Base-by-base conservation (phyloP, 1,140 invertebrate genomes). In the Fopius arisanus region DNA sequence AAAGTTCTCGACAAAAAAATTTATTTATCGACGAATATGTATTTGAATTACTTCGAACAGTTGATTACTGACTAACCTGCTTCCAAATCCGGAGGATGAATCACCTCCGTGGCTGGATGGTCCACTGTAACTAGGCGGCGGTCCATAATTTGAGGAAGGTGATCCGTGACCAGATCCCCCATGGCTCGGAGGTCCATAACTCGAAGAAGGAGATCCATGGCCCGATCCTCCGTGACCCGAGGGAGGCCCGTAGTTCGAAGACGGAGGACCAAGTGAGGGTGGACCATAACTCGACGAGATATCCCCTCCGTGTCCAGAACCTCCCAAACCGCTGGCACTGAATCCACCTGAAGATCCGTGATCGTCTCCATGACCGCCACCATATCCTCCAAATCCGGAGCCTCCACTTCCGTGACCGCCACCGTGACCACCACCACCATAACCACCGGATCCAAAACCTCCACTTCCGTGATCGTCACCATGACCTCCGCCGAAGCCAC, bases 361-460 rank as follows among this genome's bases (percentile, higher is more conserved):
- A 54, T 23, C 0, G 75, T 73, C 12, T n/a, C 12, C 31, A 48
- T 40, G 41, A 12, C 63, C 65, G 14, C 65, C 73, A 12, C 72
- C 73, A 48, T 54, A 71, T 21, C 73, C 75, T 7, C 68, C 69
- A 7, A 72, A 72, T 3, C 69, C 66, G 48, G 76, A 77, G 28
- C 72, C 70, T 10, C 73, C 70, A 40, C 73, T 73, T 16, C 69
- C 70, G 23, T 29, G 19, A 59, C 72, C 76, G 23, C 74, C 74
- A n/a, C 75, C 75, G 9, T 69, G 33, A 40, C 75, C 74, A 14
- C 67, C 43, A 14, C 70, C 59, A 54, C 78, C 70, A 10, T 16
- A 62, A 26, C 69, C 21, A 12, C 73, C 74, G 29, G 70, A 78
- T 21, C 80, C 79, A 26, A 74, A 67, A 10, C 77, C 76, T n/a